Evolutionary conservation across 2,888 invertebrate species (phyloP).

Genomic region (Hololepta plana): DNA sequence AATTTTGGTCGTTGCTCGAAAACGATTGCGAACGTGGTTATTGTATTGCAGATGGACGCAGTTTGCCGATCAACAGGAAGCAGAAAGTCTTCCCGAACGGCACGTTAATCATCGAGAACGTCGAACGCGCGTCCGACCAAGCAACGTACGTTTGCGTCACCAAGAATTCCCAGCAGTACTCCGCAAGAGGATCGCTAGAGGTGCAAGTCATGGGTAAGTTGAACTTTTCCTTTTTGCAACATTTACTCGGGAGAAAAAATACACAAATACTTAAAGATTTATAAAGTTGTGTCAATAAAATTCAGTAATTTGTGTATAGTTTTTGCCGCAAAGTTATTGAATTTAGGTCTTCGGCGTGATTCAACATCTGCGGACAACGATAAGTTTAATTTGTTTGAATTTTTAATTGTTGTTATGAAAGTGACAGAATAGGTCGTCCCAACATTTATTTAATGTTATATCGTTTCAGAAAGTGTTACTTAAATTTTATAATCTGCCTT

Average conservation of each 20-base stretch:
- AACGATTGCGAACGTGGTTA: constrained; percentile 3
- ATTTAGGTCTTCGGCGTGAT: too few relatives aligned
- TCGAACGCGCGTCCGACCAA: constrained; percentile 81
- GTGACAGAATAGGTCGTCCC: too few relatives aligned
- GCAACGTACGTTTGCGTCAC: constrained; percentile 91
- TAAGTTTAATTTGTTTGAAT: too few relatives aligned
- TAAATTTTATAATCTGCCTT: too few relatives aligned
- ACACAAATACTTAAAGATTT: not conserved
- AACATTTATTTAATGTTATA: too few relatives aligned
- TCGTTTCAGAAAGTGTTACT: too few relatives aligned
- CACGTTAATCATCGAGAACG: constrained; percentile 83
- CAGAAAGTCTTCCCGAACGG: constrained; percentile 89
- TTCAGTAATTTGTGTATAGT: too few relatives aligned
- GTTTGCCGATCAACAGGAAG: constrained; percentile 83
- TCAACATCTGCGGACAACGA: too few relatives aligned
- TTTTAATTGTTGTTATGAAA: too few relatives aligned
- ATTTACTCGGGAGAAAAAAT: constrained; percentile 2
- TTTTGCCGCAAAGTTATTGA: too few relatives aligned
- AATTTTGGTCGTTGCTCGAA: not conserved
- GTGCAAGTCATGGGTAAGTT: constrained; percentile 94
- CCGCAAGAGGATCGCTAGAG: constrained; percentile 72
- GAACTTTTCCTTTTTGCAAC: constrained; percentile 3
- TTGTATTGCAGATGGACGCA: constrained; percentile 43
- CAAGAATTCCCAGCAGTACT: constrained; percentile 79
- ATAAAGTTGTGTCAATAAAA: not conserved